Conservation (phyloP, 2,888 invertebrate genomes). For the Xanthostigma xanthostigma region DNA sequence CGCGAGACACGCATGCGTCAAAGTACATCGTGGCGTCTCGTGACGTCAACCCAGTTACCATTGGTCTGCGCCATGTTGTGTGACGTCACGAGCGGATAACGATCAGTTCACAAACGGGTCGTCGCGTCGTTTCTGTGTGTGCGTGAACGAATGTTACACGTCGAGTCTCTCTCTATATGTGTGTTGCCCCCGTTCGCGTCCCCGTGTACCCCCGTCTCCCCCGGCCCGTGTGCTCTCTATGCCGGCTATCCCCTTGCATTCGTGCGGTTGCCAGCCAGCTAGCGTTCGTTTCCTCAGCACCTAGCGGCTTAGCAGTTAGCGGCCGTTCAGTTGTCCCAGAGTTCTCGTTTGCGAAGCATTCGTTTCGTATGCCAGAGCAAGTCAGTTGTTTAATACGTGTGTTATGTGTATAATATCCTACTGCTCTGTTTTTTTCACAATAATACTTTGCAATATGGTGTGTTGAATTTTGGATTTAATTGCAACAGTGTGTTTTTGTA, state of each 20-base stretch:
- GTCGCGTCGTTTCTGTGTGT: background rate
- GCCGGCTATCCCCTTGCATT: background rate
- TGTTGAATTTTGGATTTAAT: no score
- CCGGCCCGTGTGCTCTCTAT: slow-evolving; percentile 7
- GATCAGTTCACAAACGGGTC: slow-evolving; percentile 17
- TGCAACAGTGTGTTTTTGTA: no score
- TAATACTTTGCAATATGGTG: no score
- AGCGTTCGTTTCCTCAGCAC: slow-evolving; percentile 18
- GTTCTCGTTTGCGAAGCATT: slow-evolving; percentile 1
- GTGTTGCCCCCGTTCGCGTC: slow-evolving; percentile 9
- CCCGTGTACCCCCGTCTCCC: slow-evolving; percentile 4
- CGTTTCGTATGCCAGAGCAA: background rate
- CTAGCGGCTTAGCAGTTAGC: slow-evolving; percentile 22
- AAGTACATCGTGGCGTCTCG: slow-evolving; percentile 8
- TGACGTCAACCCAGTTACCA: slow-evolving; percentile 28
- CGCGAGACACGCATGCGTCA: no score
- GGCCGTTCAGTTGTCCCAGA: slow-evolving; percentile 1
- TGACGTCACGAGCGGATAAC: slow-evolving; percentile 30
- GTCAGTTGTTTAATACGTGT: no score
- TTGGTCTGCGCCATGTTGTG: slow-evolving; percentile 22
- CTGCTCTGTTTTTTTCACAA: no score
- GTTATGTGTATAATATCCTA: no score
- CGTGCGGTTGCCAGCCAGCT: background rate
- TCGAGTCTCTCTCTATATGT: slow-evolving; percentile 5
- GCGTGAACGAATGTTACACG: slow-evolving; percentile 5